Evolutionary conservation across 2,888 invertebrate genomes (phyloP), one percentile per base, ranked within the genome.

Genomic region (Lasioglossum zephyrum): DNA sequence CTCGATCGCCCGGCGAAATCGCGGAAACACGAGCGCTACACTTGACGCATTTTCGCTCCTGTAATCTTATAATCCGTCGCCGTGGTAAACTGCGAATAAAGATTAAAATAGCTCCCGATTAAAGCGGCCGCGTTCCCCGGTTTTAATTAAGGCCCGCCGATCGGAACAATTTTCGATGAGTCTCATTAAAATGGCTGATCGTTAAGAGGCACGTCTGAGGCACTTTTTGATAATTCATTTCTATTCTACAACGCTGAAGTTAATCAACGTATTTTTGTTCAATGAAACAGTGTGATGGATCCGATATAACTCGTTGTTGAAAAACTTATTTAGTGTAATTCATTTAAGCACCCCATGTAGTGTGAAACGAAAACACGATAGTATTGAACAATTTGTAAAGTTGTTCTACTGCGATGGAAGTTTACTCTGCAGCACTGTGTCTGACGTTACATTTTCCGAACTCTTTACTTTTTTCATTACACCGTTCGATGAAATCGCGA

Each of bases 41-140:
- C n/a, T 13, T 5, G 39, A 18, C 22, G 36, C 31, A 11, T 49
- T 83, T 82, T 76, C 16, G 18, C 41, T 39, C 63, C 44, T 60
- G 47, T 47, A 60, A 81, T 75, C 74, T 4, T 49, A 47, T 82
- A 82, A 82, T 81, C 74, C 60, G 39, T 49, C 41, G 70, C 31
- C 53, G 26, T 2, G 53, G 75, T 78, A 84, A 78, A 84, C 84
- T 73, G 63, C 60, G 74, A 84, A 72, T 57, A 39, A 76, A 60
- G 85, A 85, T 85, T 79, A 79, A 78, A 85, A 70, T 72, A 53
- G 70, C 60, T 5, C 2, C 16, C 84, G 47, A 77, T 77, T 77
- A 77, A 84, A 70, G 16, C 47, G 36, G 39, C 9, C 39, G 63
- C 0, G 13, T 4, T 39, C 53, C 41, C 60, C 49, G 26, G 49